A percentile compares a stretch with the other conserved stretches of the same genome.
Conservation (phyloP, 2,113 vertebrate species). For the Bos javanicus region DNA sequence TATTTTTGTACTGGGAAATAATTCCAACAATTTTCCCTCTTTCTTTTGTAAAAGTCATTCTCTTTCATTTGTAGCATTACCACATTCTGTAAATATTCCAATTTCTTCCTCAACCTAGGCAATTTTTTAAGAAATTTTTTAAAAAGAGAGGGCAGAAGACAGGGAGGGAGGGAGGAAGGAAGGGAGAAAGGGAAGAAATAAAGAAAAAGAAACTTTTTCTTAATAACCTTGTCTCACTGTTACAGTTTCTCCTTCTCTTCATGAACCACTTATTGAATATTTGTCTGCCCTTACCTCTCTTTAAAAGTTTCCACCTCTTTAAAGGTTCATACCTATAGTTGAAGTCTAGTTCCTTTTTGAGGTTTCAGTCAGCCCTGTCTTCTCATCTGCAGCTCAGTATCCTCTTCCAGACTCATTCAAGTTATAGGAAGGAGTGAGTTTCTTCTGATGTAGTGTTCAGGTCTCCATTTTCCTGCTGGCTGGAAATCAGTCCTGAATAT, state of each 20-base stretch:
- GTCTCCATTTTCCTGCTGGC: not conserved
- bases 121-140: not conserved
- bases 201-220: not conserved
- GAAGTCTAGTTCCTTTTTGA: not conserved
- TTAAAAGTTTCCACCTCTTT: not conserved
- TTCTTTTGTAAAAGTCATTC: not conserved
- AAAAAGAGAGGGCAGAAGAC: not conserved
- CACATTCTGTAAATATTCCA: not conserved
- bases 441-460: not conserved
- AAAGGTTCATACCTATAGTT: not conserved
- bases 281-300: not conserved
- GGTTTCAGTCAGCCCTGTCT: not conserved
- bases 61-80: not conserved
- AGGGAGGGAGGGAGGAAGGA: not conserved
- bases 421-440: not conserved
- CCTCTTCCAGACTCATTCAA: not conserved
- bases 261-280: not conserved
- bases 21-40: not conserved
- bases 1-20: not conserved
- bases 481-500: not conserved
- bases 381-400: not conserved
- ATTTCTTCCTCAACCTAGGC: not conserved
- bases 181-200: not conserved
- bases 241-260: not conserved
- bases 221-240: not conserved